A percentile compares a stretch with the other conserved stretches of the same genome.
Evolutionary conservation across 2,797 vertebrate species (phyloP).

Genomic region (Girardinus metallicus): DNA sequence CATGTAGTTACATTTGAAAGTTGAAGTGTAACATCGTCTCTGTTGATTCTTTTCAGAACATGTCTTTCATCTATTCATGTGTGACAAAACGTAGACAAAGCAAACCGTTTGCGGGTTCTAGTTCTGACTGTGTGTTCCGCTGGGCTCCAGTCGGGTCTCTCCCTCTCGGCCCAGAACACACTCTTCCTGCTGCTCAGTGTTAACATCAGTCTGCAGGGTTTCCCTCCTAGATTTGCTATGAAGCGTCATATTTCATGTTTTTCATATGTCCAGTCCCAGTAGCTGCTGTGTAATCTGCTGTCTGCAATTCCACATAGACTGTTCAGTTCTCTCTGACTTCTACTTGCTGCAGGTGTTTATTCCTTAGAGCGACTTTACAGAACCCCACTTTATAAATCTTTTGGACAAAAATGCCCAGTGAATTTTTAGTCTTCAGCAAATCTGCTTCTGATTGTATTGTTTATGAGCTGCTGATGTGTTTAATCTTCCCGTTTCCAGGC

Average conservation of each 20-base stretch:
- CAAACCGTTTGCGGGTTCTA: neutral
- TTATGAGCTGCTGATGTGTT: neutral
- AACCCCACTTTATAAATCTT: neutral
- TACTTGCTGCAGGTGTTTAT: neutral
- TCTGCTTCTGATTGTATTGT: neutral
- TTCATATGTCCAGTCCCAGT: neutral
- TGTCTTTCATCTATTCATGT: neutral
- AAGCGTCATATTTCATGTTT: neutral
- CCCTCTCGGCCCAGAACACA: neutral
- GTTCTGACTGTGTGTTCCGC: neutral
- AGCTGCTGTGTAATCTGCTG: neutral
- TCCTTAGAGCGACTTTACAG: neutral
- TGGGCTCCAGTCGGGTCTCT: neutral
- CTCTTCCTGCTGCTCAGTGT: neutral
- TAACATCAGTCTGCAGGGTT: neutral
- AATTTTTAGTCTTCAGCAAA: neutral
- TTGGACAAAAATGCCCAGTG: neutral
- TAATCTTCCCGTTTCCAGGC: constrained; percentile 77
- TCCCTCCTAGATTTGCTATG: neutral
- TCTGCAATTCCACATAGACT: neutral
- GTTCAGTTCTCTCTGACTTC: neutral
- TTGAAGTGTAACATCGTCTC: neutral
- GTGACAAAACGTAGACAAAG: neutral
- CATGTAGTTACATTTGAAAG: neutral
- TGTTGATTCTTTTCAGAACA: neutral